phyloP scores from a whole-genome alignment of 2,888 invertebrate species.

The Malacosoma neustria region DNA sequence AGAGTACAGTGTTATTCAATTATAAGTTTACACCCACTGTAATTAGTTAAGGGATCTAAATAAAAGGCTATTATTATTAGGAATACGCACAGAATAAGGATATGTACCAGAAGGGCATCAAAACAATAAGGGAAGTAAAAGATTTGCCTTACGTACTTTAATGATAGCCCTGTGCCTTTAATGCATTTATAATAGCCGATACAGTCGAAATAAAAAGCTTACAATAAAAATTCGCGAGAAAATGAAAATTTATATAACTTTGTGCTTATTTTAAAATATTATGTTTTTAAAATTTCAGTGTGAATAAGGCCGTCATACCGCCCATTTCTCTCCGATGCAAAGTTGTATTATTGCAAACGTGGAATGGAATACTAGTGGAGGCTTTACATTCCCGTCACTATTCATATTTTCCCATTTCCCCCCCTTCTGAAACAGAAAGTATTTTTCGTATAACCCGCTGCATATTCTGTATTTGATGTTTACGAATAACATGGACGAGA shows the following conservation, averaged over 20 bases:
- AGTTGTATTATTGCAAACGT: conserved; percentile 29
- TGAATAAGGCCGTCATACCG: conserved; percentile 13
- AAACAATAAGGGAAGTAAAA: too few relatives aligned
- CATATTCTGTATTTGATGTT: background rate
- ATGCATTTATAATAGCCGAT: too few relatives aligned
- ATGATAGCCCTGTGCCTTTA: too few relatives aligned
- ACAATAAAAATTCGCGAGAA: background rate
- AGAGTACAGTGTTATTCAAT: too few relatives aligned
- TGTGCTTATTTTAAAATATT: background rate
- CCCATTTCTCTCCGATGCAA: conserved; percentile 20
- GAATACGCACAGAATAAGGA: too few relatives aligned
- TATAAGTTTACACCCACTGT: too few relatives aligned
- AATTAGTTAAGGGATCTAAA: too few relatives aligned
- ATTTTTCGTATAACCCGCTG: background rate
- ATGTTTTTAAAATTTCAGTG: conserved; percentile 12
- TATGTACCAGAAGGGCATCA: too few relatives aligned
- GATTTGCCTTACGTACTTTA: too few relatives aligned
- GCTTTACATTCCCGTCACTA: conserved; percentile 15
- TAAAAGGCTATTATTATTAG: too few relatives aligned
- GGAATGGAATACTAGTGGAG: conserved; percentile 27
- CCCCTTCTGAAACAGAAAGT: background rate
- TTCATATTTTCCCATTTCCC: conserved; percentile 36
- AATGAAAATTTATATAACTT: background rate
- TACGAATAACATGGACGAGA: too few relatives aligned
- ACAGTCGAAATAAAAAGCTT: too few relatives aligned